A percentile compares a stretch with the other conserved stretches of the same genome.
These are phyloP conservation scores for Paracanthobrama guichenoti DNA, from an alignment of 2,113 vertebrate genomes.

Conservation along the genomic window DNA sequence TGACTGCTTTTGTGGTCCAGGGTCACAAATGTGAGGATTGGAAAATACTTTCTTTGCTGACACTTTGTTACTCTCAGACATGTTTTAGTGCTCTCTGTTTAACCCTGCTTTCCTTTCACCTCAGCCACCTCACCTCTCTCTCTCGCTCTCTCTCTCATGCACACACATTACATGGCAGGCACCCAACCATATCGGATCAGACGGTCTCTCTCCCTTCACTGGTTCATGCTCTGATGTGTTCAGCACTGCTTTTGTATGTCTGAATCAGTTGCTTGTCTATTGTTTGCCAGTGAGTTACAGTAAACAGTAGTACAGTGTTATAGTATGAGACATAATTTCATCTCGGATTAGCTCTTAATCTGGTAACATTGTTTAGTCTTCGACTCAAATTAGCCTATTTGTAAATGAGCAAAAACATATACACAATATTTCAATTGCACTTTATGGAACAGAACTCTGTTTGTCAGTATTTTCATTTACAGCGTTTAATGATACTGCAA, in stretches of 20 bases:
- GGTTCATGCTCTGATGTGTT: conserved; percentile 60
- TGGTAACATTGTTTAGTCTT: conserved; percentile 46
- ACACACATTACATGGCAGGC: conserved; percentile 64
- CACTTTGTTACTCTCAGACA: conserved; percentile 47
- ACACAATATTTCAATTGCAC: not conserved
- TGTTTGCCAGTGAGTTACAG: conserved; percentile 59
- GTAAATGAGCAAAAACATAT: not conserved
- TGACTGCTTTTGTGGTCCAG: too few relatives aligned
- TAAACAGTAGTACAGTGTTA: conserved; percentile 34
- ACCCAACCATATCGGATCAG: conserved; percentile 72
- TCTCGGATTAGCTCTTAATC: conserved; percentile 79
- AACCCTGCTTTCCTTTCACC: not conserved
- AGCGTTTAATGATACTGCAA: not conserved
- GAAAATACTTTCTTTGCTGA: conserved; percentile 54
- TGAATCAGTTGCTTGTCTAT: conserved; percentile 54
- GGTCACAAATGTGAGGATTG: not conserved
- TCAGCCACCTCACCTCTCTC: conserved; percentile 43
- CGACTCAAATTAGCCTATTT: not conserved
- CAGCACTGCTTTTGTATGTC: conserved; percentile 59
- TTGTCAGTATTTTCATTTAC: not conserved
- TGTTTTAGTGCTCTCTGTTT: not conserved
- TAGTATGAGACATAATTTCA: conserved; percentile 54
- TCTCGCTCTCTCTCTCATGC: conserved; percentile 51
- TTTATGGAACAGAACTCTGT: not conserved
- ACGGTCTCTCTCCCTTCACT: conserved; percentile 62